Evolutionary conservation across 2,888 invertebrate genomes (phyloP).

Genomic region (Heteropelma amictum): DNA sequence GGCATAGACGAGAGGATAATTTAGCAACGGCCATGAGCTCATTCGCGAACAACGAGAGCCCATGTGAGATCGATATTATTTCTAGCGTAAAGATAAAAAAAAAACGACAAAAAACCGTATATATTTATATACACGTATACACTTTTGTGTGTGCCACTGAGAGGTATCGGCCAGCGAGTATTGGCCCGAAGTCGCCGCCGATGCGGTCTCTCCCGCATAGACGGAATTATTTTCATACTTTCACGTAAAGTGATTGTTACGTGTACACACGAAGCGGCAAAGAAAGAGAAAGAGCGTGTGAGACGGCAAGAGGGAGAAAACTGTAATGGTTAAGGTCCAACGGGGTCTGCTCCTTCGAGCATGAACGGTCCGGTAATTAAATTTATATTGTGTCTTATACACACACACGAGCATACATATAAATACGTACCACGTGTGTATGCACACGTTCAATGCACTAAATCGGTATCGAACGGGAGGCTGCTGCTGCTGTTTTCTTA

Average conservation of each 20-base stretch:
- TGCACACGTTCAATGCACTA: not conserved
- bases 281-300: not conserved
- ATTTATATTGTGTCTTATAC: constrained; percentile 76
- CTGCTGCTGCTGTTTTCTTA: constrained; percentile 33
- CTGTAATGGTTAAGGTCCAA: constrained; percentile 61
- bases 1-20: constrained; percentile 42
- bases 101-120: constrained; percentile 8
- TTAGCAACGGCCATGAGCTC: constrained; percentile 51
- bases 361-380: constrained; percentile 76
- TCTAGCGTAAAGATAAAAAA: constrained; percentile 2
- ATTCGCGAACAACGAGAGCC: constrained; percentile 40
- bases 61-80: constrained; percentile 50
- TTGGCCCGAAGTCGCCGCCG: constrained; percentile 5
- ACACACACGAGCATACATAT: too few species aligned
- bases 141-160: too few species aligned
- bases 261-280: constrained; percentile 41
- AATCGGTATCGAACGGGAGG: constrained; percentile 40
- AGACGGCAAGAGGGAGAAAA: constrained; percentile 6
- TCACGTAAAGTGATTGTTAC: constrained; percentile 77
- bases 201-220: constrained; percentile 47
- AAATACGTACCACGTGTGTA: not conserved
- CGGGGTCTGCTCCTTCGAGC: constrained; percentile 73
- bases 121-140: constrained; percentile 9
- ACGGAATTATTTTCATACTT: constrained; percentile 76
- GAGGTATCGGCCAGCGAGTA: constrained; percentile 35